Evolutionary conservation across 2,888 invertebrate genomes (phyloP), one percentile per base, ranked within the genome.

Genomic region (Agapetus fuscipes): DNA sequence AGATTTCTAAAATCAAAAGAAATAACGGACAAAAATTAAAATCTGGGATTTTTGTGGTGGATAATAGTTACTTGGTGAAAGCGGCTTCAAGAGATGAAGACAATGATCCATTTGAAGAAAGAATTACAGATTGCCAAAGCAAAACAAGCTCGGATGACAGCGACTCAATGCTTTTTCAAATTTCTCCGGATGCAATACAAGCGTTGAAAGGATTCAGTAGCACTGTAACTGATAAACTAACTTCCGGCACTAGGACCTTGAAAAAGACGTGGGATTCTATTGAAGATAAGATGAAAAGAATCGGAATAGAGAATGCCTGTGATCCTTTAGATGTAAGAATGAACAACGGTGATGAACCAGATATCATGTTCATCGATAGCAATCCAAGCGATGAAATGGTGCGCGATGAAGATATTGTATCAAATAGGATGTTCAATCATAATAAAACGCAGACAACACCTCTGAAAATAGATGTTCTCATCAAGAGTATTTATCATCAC

Each of bases 41-140:
- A 49, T 72, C 72, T 46, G 76, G 76, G 10, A 76, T 78, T 45
- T 72, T 69, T 51, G 60, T 74, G 13, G 63, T 76, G 17, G 72
- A 69, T 43, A 70, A 70, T 41, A 59, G 64, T 27, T 68, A 61
- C 52, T 54, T 61, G 27, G 52, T 52, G 17, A 50, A 53, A 15
- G 52, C 51, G 24, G 45, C 46, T 24, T 50, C 48, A 6, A 51
- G 50, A 17, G 61, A 62, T 1, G 62, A 64, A 17, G 61, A 68
- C 46, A 62, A 63, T 49, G 50, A 49, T 25, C 50, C 51, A 41
- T 52, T 50, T 39, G 45, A 48, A n/a, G 48, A 51, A 15, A 45
- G 48, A 25, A 46, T 49, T 28, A 33, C 43, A 27, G 50, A 48
- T 30, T 34, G 40, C 27, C 41, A 33, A n/a, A 47, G 41, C 34